These are phyloP conservation scores for Heliconius hewitsoni DNA, from an alignment of 1,140 invertebrate species.

Conservation along the genomic window DNA sequence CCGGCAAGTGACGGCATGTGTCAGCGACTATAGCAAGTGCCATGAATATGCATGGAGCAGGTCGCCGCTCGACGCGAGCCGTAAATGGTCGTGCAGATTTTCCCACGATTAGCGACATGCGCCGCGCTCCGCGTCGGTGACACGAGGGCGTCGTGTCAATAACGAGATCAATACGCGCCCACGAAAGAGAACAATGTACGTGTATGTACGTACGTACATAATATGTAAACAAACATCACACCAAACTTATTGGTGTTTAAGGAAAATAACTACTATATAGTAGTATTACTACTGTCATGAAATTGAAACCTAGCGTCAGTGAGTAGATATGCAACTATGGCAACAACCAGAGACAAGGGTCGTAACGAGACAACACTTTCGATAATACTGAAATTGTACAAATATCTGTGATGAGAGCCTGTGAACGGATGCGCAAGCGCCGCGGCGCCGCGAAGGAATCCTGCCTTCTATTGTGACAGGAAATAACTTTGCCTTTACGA, in stretches of 20 bases:
- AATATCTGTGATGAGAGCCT: conserved; percentile 27
- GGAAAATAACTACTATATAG: too few relatives aligned
- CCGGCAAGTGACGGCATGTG: conserved; percentile 14
- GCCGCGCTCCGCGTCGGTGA: conserved; percentile 10
- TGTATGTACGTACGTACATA: not conserved
- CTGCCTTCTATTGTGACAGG: conserved; percentile 29
- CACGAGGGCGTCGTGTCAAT: conserved; percentile 22
- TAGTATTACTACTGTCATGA: too few relatives aligned
- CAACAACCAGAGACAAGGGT: not conserved
- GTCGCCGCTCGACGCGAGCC: conserved; percentile 13
- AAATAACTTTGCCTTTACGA: conserved; percentile 24
- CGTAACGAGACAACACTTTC: conserved; percentile 17
- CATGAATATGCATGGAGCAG: conserved; percentile 26
- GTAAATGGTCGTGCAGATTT: conserved; percentile 31
- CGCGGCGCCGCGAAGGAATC: conserved; percentile 21
- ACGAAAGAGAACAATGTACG: not conserved
- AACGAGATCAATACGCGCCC: conserved; percentile 15
- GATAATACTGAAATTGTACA: conserved; percentile 18
- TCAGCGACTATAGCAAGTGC: conserved; percentile 4
- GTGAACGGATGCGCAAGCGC: conserved; percentile 37
- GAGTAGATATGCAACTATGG: not conserved
- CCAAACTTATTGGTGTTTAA: too few relatives aligned
- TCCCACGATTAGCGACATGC: conserved; percentile 28
- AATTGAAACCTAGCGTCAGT: not conserved
- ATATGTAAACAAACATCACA: not conserved